These are phyloP conservation scores for Aspidiotus rigidus DNA, from an alignment of 2,888 invertebrate genomes.

Conservation along the genomic window DNA sequence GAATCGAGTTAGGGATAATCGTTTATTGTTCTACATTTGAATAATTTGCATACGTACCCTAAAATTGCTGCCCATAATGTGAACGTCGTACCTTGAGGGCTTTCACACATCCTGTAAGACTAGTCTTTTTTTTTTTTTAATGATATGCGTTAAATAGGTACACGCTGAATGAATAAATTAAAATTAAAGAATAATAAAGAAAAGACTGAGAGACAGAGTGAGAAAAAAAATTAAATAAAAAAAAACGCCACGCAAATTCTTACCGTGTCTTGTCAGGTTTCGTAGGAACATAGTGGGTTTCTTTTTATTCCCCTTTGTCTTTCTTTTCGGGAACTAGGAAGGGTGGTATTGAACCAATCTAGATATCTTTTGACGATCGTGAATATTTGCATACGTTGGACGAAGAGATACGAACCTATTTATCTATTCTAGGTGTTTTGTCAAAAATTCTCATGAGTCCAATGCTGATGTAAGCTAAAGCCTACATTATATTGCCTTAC, in stretches of 20 bases:
- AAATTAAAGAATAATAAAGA: slow-evolving; percentile 8
- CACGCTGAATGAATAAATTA: slow-evolving; percentile 29
- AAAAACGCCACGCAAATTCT: background rate
- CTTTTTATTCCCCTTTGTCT: background rate
- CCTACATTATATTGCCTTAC: too few species aligned
- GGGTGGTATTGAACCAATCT: background rate
- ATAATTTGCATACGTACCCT: slow-evolving; percentile 24
- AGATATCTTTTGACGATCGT: background rate
- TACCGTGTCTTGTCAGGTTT: slow-evolving; percentile 17
- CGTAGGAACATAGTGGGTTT: background rate
- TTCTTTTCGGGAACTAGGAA: too few species aligned
- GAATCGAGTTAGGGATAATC: slow-evolving; percentile 21
- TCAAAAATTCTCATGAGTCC: too few species aligned
- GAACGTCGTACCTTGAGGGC: slow-evolving; percentile 15
- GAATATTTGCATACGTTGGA: background rate
- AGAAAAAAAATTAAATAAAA: slow-evolving; percentile 4
- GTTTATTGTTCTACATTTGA: slow-evolving; percentile 26
- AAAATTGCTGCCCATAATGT: background rate
- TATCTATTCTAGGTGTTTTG: too few species aligned
- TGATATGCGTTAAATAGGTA: slow-evolving; percentile 24
- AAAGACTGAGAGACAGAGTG: slow-evolving; percentile 14
- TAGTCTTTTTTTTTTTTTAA: slow-evolving; percentile 13
- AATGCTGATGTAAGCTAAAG: too few species aligned
- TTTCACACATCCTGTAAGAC: slow-evolving; percentile 31
- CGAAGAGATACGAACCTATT: background rate